phyloP scores from a whole-genome alignment of 2,888 invertebrate species.

The Chalcis sispes region DNA sequence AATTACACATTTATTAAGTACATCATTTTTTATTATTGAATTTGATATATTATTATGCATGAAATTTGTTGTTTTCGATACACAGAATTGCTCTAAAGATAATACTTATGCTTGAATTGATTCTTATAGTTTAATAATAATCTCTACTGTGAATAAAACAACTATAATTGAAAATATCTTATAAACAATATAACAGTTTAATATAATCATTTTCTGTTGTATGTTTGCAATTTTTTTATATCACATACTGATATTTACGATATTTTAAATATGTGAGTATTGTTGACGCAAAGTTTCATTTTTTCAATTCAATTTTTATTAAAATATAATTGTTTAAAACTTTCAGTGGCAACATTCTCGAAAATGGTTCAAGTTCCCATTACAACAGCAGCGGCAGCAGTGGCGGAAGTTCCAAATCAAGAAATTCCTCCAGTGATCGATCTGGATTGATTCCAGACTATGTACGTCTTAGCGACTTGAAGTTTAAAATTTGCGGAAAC shows the following conservation, averaged over 20 bases:
- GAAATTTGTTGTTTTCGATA: too few species aligned
- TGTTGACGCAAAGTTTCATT: not conserved
- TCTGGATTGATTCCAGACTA: slow-evolving; percentile 69
- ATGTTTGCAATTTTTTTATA: not conserved
- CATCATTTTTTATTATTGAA: too few species aligned
- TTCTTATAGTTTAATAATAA: too few species aligned
- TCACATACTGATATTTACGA: not conserved
- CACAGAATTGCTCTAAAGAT: too few species aligned
- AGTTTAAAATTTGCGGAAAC: slow-evolving; percentile 65
- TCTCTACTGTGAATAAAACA: too few species aligned
- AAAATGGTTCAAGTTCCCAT: slow-evolving; percentile 50
- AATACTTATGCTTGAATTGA: too few species aligned
- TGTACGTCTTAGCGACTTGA: slow-evolving; percentile 67
- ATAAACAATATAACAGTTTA: not conserved
- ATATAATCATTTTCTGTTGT: not conserved
- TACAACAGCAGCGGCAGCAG: slow-evolving; percentile 47
- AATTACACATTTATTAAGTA: too few species aligned
- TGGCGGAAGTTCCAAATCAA: slow-evolving; percentile 56
- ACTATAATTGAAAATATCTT: not conserved
- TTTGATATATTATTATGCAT: too few species aligned
- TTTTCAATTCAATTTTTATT: not conserved
- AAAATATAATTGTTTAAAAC: slow-evolving; percentile 21
- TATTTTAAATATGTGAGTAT: slow-evolving; percentile 20
- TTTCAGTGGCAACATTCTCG: slow-evolving; percentile 51
- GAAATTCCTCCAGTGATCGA: slow-evolving; percentile 65